phyloP scores from a whole-genome alignment of 1,140 invertebrate genomes.

The Parapsyche elsis region DNA sequence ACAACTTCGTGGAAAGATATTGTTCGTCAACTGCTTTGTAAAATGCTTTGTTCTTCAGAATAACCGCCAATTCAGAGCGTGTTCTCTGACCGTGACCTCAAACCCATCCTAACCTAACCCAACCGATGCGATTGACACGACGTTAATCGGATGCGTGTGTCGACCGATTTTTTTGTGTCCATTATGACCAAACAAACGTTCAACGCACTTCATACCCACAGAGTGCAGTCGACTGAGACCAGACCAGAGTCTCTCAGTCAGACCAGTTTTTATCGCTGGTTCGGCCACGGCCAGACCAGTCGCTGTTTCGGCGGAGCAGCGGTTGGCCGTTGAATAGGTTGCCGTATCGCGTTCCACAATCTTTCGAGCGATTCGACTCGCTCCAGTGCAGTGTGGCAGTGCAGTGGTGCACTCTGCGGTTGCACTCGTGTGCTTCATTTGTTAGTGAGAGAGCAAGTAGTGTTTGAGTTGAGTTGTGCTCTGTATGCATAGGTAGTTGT shows the following conservation, averaged over 20 bases:
- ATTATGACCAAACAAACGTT: too few species aligned
- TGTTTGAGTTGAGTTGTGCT: not conserved
- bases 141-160: too few species aligned
- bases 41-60: too few species aligned
- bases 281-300: conserved; percentile 44
- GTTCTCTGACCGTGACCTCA: too few species aligned
- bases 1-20: too few species aligned
- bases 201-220: not conserved
- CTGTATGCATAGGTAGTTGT: not conserved
- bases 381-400: not conserved
- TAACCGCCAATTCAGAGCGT: too few species aligned
- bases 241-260: not conserved
- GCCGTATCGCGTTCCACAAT: not conserved
- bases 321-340: not conserved
- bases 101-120: too few species aligned
- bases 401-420: not conserved
- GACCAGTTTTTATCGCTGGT: conserved; percentile 49
- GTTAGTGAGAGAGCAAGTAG: not conserved
- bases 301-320: conserved; percentile 14
- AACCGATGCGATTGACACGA: too few species aligned
- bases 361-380: too few species aligned
- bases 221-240: conserved; percentile 15
- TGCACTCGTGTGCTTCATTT: not conserved
- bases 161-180: too few species aligned
- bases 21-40: too few species aligned